Conservation (phyloP, 35 echinoderm and acorn worm species). For the Ophiothrix spiculata region DNA sequence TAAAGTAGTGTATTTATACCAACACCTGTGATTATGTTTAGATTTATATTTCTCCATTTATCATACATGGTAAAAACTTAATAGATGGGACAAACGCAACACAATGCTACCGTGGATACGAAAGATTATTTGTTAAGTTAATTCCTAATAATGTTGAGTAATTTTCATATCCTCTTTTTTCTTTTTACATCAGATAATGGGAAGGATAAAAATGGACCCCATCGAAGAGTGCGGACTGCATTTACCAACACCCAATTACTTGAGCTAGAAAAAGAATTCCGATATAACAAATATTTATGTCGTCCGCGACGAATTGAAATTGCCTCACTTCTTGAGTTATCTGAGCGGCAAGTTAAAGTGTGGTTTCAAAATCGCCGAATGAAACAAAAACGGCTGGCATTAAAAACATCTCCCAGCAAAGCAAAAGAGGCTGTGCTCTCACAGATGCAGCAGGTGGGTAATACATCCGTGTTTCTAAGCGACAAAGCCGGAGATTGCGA, state of each 20-base stretch:
- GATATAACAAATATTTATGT: slow-evolving; percentile 82
- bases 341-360: slow-evolving; percentile 86
- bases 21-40: no score
- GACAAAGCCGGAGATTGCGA: slow-evolving; percentile 1
- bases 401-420: slow-evolving; percentile 28
- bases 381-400: slow-evolving; percentile 48
- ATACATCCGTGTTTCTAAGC: neutral
- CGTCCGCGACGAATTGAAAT: slow-evolving; percentile 94
- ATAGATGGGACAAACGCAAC: no score
- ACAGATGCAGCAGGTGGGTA: neutral
- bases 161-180: neutral
- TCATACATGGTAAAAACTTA: no score
- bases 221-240: slow-evolving; percentile 70
- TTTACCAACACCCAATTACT: slow-evolving; percentile 95
- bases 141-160: no score
- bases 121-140: no score
- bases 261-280: slow-evolving; percentile 91
- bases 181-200: neutral
- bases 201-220: neutral
- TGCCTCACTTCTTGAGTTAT: slow-evolving; percentile 74
- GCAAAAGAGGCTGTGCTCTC: neutral
- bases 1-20: no score
- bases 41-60: no score
- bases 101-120: no score
- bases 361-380: slow-evolving; percentile 67